Evolutionary conservation across 92 coral and sea anemone species (phyloP).

Genomic region (Epizoanthus illoricatus): DNA sequence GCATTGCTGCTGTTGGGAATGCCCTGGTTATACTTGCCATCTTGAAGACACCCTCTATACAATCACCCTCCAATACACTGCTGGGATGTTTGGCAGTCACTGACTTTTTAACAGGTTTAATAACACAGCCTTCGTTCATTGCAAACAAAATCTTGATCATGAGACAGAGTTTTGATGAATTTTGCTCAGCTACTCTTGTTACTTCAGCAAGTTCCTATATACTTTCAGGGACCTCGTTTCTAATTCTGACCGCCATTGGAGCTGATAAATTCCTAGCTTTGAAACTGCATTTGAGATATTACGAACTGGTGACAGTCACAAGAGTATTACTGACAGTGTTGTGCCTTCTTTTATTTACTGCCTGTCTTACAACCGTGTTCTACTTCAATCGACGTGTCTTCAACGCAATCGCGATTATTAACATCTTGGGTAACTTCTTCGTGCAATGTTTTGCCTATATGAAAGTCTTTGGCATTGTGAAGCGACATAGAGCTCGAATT

Average conservation of each 20-base stretch:
- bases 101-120: slow-evolving; percentile 24
- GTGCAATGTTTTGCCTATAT: slow-evolving; percentile 26
- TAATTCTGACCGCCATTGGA: slow-evolving; percentile 25
- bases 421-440: slow-evolving; percentile 15
- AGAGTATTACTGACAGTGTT: not conserved
- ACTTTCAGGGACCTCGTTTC: slow-evolving; percentile 29
- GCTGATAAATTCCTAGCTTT: slow-evolving; percentile 11
- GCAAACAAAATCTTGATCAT: slow-evolving; percentile 23
- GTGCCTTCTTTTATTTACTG: slow-evolving; percentile 1
- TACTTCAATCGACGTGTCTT: slow-evolving; percentile 24
- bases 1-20: not conserved
- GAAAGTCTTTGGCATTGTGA: slow-evolving; percentile 14
- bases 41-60: slow-evolving; percentile 23
- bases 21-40: slow-evolving; percentile 7
- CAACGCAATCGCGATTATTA: slow-evolving; percentile 19
- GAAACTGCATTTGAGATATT: slow-evolving; percentile 23
- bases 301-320: slow-evolving; percentile 20
- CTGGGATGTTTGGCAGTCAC: slow-evolving; percentile 27
- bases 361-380: slow-evolving; percentile 12
- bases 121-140: slow-evolving; percentile 28
- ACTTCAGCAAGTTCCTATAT: slow-evolving; percentile 38
- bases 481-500: slow-evolving; percentile 8
- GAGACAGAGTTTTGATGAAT: not conserved
- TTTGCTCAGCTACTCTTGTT: slow-evolving; percentile 19
- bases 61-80: slow-evolving; percentile 10